Evolutionary conservation across 1,140 invertebrate genomes (phyloP).

Genomic region (Trichogramma pretiosum): DNA sequence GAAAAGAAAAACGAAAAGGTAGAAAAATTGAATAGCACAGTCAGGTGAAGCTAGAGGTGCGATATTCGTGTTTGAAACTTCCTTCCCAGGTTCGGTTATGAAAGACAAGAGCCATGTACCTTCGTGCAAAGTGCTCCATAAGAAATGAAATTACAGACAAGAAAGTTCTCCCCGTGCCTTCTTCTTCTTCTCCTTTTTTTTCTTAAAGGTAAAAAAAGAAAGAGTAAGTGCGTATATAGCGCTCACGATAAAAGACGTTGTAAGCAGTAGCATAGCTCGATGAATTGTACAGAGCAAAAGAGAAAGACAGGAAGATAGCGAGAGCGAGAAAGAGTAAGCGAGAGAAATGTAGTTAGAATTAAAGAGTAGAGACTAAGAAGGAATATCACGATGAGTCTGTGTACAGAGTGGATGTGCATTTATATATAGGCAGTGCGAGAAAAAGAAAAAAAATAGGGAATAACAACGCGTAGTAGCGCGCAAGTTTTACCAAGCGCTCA

Average conservation of each 20-base stretch:
- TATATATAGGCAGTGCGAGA: no score
- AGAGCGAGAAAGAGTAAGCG: not conserved
- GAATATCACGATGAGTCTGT: no score
- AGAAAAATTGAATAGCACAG: no score
- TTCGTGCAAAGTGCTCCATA: not conserved
- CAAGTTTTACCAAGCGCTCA: slow-evolving; percentile 20
- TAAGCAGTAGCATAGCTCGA: slow-evolving; percentile 8
- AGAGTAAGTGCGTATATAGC: no score
- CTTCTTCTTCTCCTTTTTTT: no score
- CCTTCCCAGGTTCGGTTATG: slow-evolving; percentile 5
- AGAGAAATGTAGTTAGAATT: no score
- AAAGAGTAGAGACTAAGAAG: no score
- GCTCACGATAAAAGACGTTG: slow-evolving; percentile 5
- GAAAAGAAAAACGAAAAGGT: slow-evolving; percentile 5
- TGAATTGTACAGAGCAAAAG: slow-evolving; percentile 2
- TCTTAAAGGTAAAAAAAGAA: no score
- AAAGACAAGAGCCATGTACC: not conserved
- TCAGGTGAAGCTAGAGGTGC: slow-evolving; percentile 14
- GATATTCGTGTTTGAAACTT: slow-evolving; percentile 6
- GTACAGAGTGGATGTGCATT: no score
- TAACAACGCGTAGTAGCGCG: not conserved
- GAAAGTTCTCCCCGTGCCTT: no score
- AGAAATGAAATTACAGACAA: slow-evolving; percentile 13
- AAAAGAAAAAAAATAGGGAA: not conserved
- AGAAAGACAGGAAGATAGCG: not conserved